phyloP scores from a whole-genome alignment of 2,113 vertebrate species.

The Oxyruncus cristatus region DNA sequence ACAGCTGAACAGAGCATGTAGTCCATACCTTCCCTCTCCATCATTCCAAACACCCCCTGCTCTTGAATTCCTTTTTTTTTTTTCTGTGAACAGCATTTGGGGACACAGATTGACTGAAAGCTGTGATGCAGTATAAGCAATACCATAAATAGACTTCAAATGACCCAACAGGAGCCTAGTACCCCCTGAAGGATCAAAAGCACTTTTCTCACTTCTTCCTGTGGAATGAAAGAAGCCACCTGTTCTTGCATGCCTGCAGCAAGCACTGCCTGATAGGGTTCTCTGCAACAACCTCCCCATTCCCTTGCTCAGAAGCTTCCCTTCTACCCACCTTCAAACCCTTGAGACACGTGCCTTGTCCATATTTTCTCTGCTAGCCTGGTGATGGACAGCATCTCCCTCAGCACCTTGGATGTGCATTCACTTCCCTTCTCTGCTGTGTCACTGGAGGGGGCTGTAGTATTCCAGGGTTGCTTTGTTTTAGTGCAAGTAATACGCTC shows the following conservation, averaged over 20 bases:
- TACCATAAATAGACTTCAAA: constrained; percentile 26
- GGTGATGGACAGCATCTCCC: not conserved
- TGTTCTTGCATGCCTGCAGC: not conserved
- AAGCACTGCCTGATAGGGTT: not conserved
- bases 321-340: not conserved
- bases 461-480: not conserved
- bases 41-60: not conserved
- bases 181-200: constrained; percentile 16
- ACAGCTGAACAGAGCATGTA: not conserved
- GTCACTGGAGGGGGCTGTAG: not conserved
- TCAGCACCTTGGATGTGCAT: not conserved
- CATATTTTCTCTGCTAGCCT: not conserved
- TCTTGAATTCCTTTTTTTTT: not conserved
- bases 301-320: not conserved
- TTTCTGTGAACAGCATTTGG: not conserved
- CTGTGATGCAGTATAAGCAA: not conserved
- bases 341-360: not conserved
- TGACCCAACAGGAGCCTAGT: constrained; percentile 15
- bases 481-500: not conserved
- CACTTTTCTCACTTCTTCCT: not conserved
- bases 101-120: constrained; percentile 47
- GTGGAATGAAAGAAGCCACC: not conserved
- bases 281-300: not conserved
- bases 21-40: not conserved
- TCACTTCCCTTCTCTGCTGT: not conserved